Conservation (phyloP, 2,888 invertebrate genomes). For the Xanthia togata region DNA sequence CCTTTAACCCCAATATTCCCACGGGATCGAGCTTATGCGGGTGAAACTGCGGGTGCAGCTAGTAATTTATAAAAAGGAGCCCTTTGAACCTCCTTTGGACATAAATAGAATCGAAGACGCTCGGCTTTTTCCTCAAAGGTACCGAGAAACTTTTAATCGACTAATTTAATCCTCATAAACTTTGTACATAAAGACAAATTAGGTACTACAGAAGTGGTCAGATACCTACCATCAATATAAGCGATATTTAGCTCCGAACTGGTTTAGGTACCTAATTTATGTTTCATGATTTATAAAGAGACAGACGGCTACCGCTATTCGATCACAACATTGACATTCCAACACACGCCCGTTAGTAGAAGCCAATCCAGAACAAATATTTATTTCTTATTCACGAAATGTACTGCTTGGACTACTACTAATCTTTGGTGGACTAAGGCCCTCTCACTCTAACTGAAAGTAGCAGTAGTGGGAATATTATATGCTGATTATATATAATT, state of each 20-base stretch:
- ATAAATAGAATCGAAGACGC: slow-evolving; percentile 15
- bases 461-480: too few species aligned
- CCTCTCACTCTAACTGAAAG: too few species aligned
- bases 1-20: too few species aligned
- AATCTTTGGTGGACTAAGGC: too few species aligned
- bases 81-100: too few species aligned
- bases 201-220: neutral
- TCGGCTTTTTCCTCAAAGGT: slow-evolving; percentile 10
- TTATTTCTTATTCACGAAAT: neutral
- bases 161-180: slow-evolving; percentile 19
- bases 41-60: too few species aligned
- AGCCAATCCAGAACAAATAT: neutral
- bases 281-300: neutral
- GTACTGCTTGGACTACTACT: too few species aligned
- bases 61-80: neutral
- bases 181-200: slow-evolving; percentile 12
- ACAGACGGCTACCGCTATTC: too few species aligned
- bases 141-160: slow-evolving; percentile 36
- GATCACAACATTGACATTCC: neutral
- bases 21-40: too few species aligned
- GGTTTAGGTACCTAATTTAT: neutral
- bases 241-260: neutral
- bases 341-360: too few species aligned
- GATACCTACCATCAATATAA: neutral
- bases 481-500: too few species aligned